These are phyloP conservation scores for Rhadina sibilatrix DNA, from an alignment of 2,113 vertebrate genomes.

Conservation along the genomic window DNA sequence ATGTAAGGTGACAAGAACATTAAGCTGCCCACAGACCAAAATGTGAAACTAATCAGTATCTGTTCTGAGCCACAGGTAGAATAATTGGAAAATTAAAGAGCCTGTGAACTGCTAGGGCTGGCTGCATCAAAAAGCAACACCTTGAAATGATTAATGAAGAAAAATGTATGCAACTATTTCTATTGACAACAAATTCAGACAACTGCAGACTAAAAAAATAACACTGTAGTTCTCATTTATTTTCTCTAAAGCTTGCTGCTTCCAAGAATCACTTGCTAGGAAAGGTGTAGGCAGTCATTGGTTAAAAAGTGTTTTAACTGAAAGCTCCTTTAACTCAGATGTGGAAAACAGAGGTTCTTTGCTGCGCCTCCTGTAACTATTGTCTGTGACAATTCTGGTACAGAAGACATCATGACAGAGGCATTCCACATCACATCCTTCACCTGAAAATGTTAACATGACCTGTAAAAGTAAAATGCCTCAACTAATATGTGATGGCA, in stretches of 20 bases:
- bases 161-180: conserved; percentile 67
- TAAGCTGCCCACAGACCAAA: conserved; percentile 69
- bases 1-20: conserved; percentile 73
- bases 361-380: neutral
- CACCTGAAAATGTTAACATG: neutral
- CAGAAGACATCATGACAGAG: neutral
- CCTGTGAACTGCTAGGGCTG: conserved; percentile 44
- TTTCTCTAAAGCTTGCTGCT: neutral
- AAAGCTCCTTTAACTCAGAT: neutral
- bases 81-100: conserved; percentile 69
- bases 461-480: neutral
- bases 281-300: neutral
- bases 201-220: neutral
- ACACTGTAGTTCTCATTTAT: neutral
- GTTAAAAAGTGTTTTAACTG: neutral
- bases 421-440: neutral
- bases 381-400: neutral
- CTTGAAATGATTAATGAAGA: conserved; percentile 77
- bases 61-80: conserved; percentile 67
- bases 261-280: neutral
- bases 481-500: neutral
- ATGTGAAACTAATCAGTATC: conserved; percentile 76
- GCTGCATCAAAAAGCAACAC: conserved; percentile 59
- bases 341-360: neutral
- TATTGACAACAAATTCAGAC: conserved; percentile 55